A percentile compares a stretch with the other conserved stretches of the same genome.
These are phyloP conservation scores for Dendrolimus houi DNA, from an alignment of 2,888 invertebrate species.

Conservation along the genomic window DNA sequence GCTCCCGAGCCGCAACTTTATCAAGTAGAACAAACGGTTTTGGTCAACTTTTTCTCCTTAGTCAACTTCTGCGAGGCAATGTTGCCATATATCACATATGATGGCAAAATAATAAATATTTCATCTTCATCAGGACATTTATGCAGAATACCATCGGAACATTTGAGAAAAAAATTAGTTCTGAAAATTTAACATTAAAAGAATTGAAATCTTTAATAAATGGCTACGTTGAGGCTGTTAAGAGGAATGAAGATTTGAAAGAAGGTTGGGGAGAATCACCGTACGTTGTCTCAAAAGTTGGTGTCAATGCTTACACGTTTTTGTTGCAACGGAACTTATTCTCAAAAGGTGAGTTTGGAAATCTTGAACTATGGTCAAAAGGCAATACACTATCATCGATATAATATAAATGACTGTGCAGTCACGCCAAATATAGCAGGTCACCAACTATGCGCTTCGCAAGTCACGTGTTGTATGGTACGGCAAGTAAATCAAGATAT, in stretches of 20 bases:
- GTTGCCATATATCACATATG: conserved; percentile 79
- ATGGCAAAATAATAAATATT: conserved; percentile 84
- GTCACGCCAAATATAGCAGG: too few relatives aligned
- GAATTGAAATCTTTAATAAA: conserved; percentile 76
- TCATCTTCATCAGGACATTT: conserved; percentile 83
- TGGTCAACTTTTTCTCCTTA: conserved; percentile 48
- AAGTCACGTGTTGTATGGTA: too few relatives aligned
- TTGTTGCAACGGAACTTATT: conserved; percentile 75
- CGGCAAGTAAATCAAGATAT: too few relatives aligned
- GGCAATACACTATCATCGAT: too few relatives aligned
- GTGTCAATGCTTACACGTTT: conserved; percentile 80
- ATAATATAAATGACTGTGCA: too few relatives aligned
- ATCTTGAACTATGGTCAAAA: not conserved
- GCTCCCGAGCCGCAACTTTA: conserved; percentile 38
- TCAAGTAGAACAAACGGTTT: conserved; percentile 51
- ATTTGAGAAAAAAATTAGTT: conserved; percentile 52
- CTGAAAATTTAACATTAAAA: conserved; percentile 67
- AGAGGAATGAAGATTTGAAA: conserved; percentile 27
- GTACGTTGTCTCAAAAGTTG: conserved; percentile 85
- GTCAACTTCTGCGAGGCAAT: conserved; percentile 73
- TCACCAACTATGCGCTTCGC: too few relatives aligned
- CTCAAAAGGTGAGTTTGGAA: conserved; percentile 32
- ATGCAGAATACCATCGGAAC: conserved; percentile 73
- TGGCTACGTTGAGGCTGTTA: conserved; percentile 77
- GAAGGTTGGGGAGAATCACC: conserved; percentile 78